Conservation (phyloP, 2,888 invertebrate species). For the Panzeria rudis region DNA sequence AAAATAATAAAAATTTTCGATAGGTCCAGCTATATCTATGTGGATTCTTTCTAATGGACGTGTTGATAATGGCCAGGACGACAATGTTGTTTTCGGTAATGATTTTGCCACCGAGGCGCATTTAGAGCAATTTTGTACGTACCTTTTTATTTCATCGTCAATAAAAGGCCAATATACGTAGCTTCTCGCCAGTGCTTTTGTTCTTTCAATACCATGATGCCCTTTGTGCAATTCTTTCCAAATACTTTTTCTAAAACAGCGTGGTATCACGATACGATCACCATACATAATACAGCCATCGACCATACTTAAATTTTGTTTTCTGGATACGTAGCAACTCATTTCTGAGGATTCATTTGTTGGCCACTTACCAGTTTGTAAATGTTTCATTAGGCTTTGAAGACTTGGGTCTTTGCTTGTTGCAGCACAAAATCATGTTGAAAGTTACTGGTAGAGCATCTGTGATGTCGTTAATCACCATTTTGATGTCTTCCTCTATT, state of each 20-base stretch:
- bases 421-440: too few relatives aligned
- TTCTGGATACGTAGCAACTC: too few relatives aligned
- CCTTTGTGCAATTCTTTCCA: slow-evolving; percentile 48
- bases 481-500: too few relatives aligned
- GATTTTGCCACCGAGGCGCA: slow-evolving; percentile 39
- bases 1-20: slow-evolving; percentile 45
- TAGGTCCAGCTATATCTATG: slow-evolving; percentile 48
- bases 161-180: slow-evolving; percentile 1
- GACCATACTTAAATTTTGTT: slow-evolving; percentile 11
- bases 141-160: not conserved
- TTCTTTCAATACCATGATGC: slow-evolving; percentile 34
- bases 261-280: slow-evolving; percentile 39
- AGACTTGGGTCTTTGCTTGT: too few relatives aligned
- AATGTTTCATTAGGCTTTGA: too few relatives aligned
- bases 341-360: too few relatives aligned
- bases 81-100: slow-evolving; percentile 39
- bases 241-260: slow-evolving; percentile 34
- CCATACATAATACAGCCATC: too few relatives aligned
- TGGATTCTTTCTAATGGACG: slow-evolving; percentile 48
- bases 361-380: too few relatives aligned
- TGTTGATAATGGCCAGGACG: slow-evolving; percentile 29
- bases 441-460: too few relatives aligned
- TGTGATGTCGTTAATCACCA: too few relatives aligned
- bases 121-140: slow-evolving; percentile 29
- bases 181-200: too few relatives aligned